Conservation (phyloP, 2,113 vertebrate species). For the Platysternon megacephalum region DNA sequence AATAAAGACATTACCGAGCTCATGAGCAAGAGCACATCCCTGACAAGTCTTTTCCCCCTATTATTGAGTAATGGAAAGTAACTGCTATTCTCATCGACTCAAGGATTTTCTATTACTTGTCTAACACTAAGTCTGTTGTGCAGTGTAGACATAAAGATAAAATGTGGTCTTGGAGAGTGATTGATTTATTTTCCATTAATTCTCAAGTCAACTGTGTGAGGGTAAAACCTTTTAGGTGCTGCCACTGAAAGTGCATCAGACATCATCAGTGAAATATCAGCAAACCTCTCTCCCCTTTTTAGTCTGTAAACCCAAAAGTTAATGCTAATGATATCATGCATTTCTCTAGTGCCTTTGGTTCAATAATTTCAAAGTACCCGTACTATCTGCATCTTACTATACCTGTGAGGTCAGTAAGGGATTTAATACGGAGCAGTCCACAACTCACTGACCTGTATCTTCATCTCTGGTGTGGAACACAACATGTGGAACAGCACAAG, state of each 20-base stretch:
- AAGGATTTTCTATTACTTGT: neutral
- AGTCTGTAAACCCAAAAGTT: neutral
- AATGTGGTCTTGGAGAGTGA: neutral
- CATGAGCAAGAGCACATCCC: neutral
- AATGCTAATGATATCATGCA: neutral
- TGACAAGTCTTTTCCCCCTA: constrained; percentile 1
- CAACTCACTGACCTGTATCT: neutral
- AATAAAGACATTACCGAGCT: neutral
- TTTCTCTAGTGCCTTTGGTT: neutral
- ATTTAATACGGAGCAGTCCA: neutral
- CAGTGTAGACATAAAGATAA: neutral
- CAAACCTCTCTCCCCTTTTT: neutral
- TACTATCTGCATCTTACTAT: neutral
- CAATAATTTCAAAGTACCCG: constrained; percentile 5
- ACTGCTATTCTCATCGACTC: neutral
- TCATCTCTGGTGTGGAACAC: neutral
- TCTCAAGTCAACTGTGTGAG: neutral
- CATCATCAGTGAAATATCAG: neutral
- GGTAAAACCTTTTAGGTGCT: neutral
- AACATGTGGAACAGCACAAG: neutral
- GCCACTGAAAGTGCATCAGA: neutral
- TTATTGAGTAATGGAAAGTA: neutral
- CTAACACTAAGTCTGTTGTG: neutral
- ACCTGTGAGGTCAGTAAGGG: neutral
- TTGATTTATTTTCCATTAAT: neutral